Percentiles rank a stretch among this genome's conserved stretches.
phyloP scores from a whole-genome alignment of 2,797 vertebrate genomes.

The Setipinna tenuifilis region DNA sequence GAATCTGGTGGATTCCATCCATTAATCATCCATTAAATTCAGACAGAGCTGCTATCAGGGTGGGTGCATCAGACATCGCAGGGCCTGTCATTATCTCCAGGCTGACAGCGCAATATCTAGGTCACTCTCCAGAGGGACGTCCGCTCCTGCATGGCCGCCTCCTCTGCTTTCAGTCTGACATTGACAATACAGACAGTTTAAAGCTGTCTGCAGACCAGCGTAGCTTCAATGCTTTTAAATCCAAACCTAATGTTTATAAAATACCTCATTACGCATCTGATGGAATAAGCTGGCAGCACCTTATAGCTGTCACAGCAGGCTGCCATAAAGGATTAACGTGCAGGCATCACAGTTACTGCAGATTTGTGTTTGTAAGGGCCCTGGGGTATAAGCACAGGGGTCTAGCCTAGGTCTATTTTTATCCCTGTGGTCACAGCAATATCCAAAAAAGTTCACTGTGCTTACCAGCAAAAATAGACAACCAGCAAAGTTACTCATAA shows the following conservation, averaged over 20 bases:
- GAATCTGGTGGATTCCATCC: no score
- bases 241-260: neutral
- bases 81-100: neutral
- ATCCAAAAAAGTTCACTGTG: neutral
- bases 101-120: neutral
- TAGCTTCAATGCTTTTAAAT: neutral
- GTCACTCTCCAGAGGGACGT: neutral
- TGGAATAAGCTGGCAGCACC: neutral
- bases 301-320: neutral
- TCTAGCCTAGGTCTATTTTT: neutral
- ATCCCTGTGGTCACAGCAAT: neutral
- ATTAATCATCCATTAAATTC: neutral
- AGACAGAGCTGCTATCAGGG: neutral
- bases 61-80: neutral
- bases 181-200: neutral
- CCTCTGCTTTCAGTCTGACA: neutral
- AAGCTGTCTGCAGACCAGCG: neutral
- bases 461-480: neutral
- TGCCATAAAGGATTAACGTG: neutral
- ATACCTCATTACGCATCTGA: slow-evolving; percentile 4
- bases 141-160: neutral
- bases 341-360: no score
- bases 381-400: neutral
- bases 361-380: neutral
- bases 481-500: no score